A percentile compares a stretch with the other conserved stretches of the same genome.
Conservation (phyloP, 2,888 invertebrate species). For the Laothoe populi region DNA sequence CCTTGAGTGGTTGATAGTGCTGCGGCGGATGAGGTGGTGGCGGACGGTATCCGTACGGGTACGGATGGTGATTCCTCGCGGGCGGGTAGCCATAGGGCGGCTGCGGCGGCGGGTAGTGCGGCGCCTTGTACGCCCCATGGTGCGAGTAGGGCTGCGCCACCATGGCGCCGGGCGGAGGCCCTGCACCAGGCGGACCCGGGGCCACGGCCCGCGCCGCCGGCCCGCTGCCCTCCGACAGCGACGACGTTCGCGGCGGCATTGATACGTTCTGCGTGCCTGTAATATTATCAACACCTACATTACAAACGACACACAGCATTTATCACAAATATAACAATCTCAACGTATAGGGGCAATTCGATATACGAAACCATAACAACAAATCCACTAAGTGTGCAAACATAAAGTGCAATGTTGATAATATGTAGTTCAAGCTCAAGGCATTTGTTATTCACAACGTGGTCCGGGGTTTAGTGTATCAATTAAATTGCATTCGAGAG, state of each 20-base stretch:
- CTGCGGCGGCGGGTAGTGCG: constrained; percentile 79
- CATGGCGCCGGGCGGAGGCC: constrained; percentile 72
- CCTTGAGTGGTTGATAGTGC: constrained; percentile 77
- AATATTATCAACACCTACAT: constrained; percentile 41
- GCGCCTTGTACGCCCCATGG: constrained; percentile 72
- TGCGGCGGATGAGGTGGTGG: constrained; percentile 76
- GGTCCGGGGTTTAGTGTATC: constrained; percentile 50
- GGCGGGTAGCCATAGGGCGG: constrained; percentile 77
- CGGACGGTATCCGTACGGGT: constrained; percentile 75
- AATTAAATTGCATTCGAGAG: constrained; percentile 57
- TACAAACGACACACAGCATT: neutral
- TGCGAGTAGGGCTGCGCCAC: constrained; percentile 74
- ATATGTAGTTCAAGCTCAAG: constrained; percentile 22
- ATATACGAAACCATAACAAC: constrained; percentile 10
- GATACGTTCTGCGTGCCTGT: constrained; percentile 96
- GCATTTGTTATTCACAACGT: constrained; percentile 43
- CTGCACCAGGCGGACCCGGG: constrained; percentile 60
- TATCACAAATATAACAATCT: neutral
- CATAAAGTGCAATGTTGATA: constrained; percentile 27
- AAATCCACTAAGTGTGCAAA: constrained; percentile 24
- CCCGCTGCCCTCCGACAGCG: constrained; percentile 85
- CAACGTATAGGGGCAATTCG: neutral
- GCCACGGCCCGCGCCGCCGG: constrained; percentile 62
- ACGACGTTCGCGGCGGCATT: constrained; percentile 97
- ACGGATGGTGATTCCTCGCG: constrained; percentile 76